Evolutionary conservation across 2,888 invertebrate species (phyloP).

Genomic region (Argyresthia goedartella): DNA sequence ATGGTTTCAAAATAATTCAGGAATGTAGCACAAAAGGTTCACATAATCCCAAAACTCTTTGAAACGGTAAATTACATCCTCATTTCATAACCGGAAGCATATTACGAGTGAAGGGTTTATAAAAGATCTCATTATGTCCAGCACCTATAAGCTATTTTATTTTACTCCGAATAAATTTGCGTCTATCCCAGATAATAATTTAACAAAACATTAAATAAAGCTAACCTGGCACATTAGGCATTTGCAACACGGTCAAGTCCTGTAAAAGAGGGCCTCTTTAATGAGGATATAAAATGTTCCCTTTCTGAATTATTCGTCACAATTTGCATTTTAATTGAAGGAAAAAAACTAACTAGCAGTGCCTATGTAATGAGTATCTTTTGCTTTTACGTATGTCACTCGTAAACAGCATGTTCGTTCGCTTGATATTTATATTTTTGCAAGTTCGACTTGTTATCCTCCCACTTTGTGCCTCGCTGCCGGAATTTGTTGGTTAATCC

Average conservation of each 20-base stretch:
- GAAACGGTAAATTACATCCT: no score
- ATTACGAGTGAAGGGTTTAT: no score
- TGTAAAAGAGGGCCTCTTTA: conserved; percentile 38
- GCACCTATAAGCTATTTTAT: no score
- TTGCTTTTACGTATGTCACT: conserved; percentile 10
- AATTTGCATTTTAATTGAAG: conserved; percentile 54
- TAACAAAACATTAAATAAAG: conserved; percentile 29
- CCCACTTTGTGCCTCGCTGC: no score
- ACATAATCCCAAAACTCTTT: no score
- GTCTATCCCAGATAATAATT: conserved; percentile 28
- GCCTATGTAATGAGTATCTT: conserved; percentile 23
- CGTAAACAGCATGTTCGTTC: neutral
- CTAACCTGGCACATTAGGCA: conserved; percentile 39
- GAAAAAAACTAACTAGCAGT: conserved; percentile 27
- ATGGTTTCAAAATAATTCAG: no score
- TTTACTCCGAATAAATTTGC: neutral
- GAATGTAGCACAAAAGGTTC: no score
- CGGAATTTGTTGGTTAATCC: no score
- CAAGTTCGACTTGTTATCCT: no score
- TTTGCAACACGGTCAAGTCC: conserved; percentile 24
- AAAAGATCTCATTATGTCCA: no score
- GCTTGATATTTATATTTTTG: neutral
- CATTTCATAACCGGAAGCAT: no score
- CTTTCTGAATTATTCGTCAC: conserved; percentile 40
- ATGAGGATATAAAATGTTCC: conserved; percentile 44